Evolutionary conservation across 2,888 invertebrate species (phyloP).

Genomic region (Tenodera sinensis): DNA sequence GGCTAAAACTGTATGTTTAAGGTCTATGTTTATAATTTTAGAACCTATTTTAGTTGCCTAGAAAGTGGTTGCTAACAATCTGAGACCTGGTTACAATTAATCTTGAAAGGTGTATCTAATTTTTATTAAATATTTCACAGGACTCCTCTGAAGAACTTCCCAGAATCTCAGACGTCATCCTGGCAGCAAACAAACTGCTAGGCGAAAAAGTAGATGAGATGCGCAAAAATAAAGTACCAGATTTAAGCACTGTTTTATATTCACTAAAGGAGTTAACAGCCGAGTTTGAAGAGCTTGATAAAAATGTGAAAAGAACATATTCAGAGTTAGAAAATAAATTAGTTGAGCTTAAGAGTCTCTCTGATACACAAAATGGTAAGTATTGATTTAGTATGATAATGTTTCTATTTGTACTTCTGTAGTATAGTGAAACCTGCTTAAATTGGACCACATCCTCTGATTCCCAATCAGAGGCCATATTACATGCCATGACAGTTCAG

Average conservation of each 20-base stretch:
- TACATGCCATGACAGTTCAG: too few relatives aligned
- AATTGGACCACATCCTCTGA: too few relatives aligned
- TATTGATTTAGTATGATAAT: neutral
- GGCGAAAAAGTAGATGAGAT: neutral
- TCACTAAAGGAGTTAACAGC: neutral
- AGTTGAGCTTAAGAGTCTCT: neutral
- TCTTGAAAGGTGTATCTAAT: neutral
- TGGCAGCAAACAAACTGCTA: neutral
- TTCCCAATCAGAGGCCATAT: too few relatives aligned
- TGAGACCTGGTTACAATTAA: too few relatives aligned
- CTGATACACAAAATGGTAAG: neutral
- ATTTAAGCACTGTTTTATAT: neutral
- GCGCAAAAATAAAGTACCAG: neutral
- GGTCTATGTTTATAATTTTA: too few relatives aligned
- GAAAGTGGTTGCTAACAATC: too few relatives aligned
- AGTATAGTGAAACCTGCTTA: too few relatives aligned
- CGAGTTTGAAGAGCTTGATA: neutral
- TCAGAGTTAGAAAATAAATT: neutral
- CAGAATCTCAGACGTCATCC: neutral
- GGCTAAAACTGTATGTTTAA: too few relatives aligned
- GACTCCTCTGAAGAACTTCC: neutral
- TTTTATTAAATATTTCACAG: neutral
- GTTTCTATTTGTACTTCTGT: too few relatives aligned
- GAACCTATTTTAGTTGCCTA: too few relatives aligned
- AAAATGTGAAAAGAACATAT: neutral